Evolutionary conservation across 1,140 invertebrate genomes (phyloP).

Genomic region (Hyposmocoma kahamanoa): DNA sequence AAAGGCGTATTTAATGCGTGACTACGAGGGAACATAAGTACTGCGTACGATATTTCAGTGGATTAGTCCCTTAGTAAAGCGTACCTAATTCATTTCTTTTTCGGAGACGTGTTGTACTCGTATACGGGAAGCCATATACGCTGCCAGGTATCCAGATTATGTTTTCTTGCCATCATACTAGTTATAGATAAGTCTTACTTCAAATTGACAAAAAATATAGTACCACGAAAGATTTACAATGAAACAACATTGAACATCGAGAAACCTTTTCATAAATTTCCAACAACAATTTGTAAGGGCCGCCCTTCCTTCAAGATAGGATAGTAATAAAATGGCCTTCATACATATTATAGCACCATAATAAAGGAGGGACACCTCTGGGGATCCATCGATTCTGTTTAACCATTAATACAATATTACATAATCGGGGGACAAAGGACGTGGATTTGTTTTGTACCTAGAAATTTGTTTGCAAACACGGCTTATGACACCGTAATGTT

Average conservation of each 20-base stretch:
- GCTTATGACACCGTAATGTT: too few relatives aligned
- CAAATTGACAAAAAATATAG: conserved; percentile 17
- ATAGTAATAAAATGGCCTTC: conserved; percentile 48
- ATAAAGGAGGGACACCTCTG: conserved; percentile 42
- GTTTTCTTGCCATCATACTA: too few relatives aligned
- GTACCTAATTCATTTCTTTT: too few relatives aligned
- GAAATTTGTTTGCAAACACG: not conserved
- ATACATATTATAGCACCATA: conserved; percentile 54
- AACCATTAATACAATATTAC: conserved; percentile 53
- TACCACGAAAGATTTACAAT: conserved; percentile 24
- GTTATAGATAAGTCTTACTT: too few relatives aligned
- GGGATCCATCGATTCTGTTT: conserved; percentile 54
- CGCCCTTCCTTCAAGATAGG: conserved; percentile 35
- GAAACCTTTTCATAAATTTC: conserved; percentile 41
- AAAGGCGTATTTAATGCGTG: too few relatives aligned
- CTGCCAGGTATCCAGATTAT: too few relatives aligned
- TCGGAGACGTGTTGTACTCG: too few relatives aligned
- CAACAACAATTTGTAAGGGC: conserved; percentile 26
- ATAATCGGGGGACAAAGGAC: conserved; percentile 16
- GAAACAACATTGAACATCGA: conserved; percentile 21
- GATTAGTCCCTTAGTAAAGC: too few relatives aligned
- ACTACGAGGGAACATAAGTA: too few relatives aligned
- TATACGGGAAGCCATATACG: too few relatives aligned
- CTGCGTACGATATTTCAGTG: too few relatives aligned
- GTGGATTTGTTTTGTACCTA: conserved; percentile 1